Base-by-base conservation (phyloP, 2,888 invertebrate species). In the Nycteola revayana region DNA sequence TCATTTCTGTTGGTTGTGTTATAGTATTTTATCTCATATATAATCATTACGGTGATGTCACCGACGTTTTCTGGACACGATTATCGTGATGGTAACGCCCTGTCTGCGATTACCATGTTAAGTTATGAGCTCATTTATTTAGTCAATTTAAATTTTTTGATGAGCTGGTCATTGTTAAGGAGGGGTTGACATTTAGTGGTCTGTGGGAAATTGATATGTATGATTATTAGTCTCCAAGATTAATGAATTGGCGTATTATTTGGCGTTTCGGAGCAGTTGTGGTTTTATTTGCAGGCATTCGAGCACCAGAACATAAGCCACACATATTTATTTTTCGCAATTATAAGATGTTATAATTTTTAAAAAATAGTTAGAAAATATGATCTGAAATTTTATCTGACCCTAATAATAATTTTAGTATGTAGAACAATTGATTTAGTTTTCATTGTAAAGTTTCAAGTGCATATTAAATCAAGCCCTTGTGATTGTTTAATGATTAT, bases 1-100 rank as follows among this genome's bases (percentile, higher is more conserved):
- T 75, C 63, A 62, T 72, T 75, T 64, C 73, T 71, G 66, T 67
- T 69, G 55, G 54, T 66, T 69, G 54, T 66, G 58, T 66, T 70
- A 68, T 72, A 66, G 60, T 72, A 66, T 78, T 77, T 77, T 75
- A 65, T 62, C 48, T 61, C 45, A 44, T 69, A 64, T 71, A 62
- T 62, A 71, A 73, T 78, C 68, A 75, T 75, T 69, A 60, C 36
- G 69, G 60, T 85, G 83, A 85, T 78, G 75, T 85, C 84, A 85
- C 71, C 74, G 66, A 60, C 66, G 59, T 68, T 75, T 76, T 72
- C 73, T 75, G 74, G 64, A 74, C 74, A 76, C 75, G 79, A 79
- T 74, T 68, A 71, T 77, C 73, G 75, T 78, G 76, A 77, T 75
- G 74, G 70, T 74, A 67, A 75, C 73, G 79, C 75, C 72, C 73